Evolutionary conservation across 2,888 invertebrate genomes (phyloP).

Genomic region (Odontomyia ornata): DNA sequence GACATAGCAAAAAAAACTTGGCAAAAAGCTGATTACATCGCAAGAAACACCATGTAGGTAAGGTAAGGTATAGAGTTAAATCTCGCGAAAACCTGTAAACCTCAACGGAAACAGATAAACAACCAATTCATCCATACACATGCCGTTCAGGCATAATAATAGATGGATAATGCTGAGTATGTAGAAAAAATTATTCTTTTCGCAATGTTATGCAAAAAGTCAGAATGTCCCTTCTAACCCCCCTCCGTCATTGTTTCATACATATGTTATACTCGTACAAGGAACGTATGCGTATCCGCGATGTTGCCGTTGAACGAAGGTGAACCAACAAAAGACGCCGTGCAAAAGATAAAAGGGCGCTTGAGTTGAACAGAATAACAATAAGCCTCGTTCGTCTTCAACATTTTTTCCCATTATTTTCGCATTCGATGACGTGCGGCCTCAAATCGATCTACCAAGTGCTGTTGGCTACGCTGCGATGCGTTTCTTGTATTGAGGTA

Average conservation of each 20-base stretch:
- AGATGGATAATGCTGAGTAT: background rate
- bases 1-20: background rate
- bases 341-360: background rate
- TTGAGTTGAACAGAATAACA: background rate
- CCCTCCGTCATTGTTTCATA: too few relatives aligned
- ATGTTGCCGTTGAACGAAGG: background rate
- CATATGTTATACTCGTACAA: background rate
- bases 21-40: slow-evolving; percentile 3
- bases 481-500: background rate
- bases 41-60: background rate
- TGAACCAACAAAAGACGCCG: background rate
- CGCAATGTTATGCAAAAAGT: background rate
- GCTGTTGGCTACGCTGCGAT: background rate
- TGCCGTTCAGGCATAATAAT: background rate
- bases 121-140: background rate
- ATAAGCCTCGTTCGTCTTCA: background rate
- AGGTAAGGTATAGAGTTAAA: background rate
- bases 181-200: background rate
- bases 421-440: background rate
- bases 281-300: background rate
- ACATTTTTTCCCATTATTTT: background rate
- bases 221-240: too few relatives aligned
- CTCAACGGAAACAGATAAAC: slow-evolving; percentile 1
- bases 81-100: background rate
- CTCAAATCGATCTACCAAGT: background rate